Base-by-base conservation (phyloP, 2,113 vertebrate genomes). In the Dromaius novaehollandiae region DNA sequence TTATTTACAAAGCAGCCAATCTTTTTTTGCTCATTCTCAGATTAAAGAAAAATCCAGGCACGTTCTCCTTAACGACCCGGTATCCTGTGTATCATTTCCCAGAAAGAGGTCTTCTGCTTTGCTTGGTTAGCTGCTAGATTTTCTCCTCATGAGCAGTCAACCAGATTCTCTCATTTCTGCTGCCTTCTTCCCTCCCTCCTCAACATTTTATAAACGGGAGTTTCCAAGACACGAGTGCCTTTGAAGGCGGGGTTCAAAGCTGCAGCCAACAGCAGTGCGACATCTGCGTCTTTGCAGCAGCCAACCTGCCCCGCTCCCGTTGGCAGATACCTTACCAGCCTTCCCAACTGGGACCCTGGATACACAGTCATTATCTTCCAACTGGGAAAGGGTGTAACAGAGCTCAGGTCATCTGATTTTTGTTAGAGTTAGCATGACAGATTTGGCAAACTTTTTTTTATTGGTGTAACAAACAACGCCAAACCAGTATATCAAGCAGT, bases 1-100 rank as follows among this genome's bases (percentile, higher is more conserved):
- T 94, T 88, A 79, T 91, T 96, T 90, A 83, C 58, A 64, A 61
- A 95, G 38, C 79, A 82, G 76, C 79, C 82, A 58, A 76, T 71
- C 11, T 70, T 82, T 80, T 71, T 96, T n/a, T 36, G 0, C 21
- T 60, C 11, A 85, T 82, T 85, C 92, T 93, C 90, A 79, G 51
- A 64, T 44, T 38, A 38, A 66, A 95, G 96, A 69, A 87, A 94
- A 90, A 84, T 56, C 16, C 69, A 94, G 76, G 42, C 48, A 48
- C 7, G 42, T 76, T 55, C 66, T 91, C 61, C 51, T 94, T 88
- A 82, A 68, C 15, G 42, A 7, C 20, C 48, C 73, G 38, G 64
- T 63, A 71, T 36, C 20, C 40, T 14, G 73, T 5, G 7, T 44
- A 38, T 12, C 8, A 16, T 76, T 93, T 74, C 40, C 70, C 40